Evolutionary conservation across 2,113 vertebrate species (phyloP), one percentile per base, ranked within the genome.

Genomic region (Albula glossodonta): DNA sequence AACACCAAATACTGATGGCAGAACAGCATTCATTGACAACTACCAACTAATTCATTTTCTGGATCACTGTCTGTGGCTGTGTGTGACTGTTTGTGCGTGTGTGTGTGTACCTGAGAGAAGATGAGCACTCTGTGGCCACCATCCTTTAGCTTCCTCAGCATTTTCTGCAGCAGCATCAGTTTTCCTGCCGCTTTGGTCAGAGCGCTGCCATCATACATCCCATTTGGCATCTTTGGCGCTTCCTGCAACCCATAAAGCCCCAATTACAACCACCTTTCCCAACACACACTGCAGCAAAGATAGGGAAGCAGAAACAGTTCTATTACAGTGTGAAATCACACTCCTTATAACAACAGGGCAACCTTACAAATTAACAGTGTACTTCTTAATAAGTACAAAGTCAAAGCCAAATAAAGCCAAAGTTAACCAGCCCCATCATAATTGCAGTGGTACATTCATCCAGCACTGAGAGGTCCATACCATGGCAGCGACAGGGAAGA

Each of bases 201-300:
- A 78, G 97, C 93, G 66, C 95, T 96, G 74, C 98, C 98, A 89
- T 99, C 98, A 82, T 98, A 99, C 98, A 99, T 99, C 89, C 98
- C 98, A 86, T 98, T 99, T 53, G 98, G 98, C 96, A 99, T 98
- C 94, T 98, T 99, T 83, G 98, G 96, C 50, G 98, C 98, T 94
- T 99, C 98, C 98, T 99, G 87, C 19, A 57, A 78, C 50, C 52
- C 89, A 12, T 84, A 52, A 12, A 0, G 52, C 63, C 84, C 5
- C 77, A 52, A 78, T 80, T n/a, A 49, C 15, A 17, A 49, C 19
- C 5, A 41, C 9, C 41, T 49, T 57, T 17, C 5, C 84, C 60
- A 66, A 66, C 50, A 13, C 22, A n/a, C 13, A 12, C 4, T 1
- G 1, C 74, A 25, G n/a, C 70, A 10, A 2, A 2, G 3, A n/a